Evolutionary conservation across 2,888 invertebrate species (phyloP).

Genomic region (Masnerella sp.): DNA sequence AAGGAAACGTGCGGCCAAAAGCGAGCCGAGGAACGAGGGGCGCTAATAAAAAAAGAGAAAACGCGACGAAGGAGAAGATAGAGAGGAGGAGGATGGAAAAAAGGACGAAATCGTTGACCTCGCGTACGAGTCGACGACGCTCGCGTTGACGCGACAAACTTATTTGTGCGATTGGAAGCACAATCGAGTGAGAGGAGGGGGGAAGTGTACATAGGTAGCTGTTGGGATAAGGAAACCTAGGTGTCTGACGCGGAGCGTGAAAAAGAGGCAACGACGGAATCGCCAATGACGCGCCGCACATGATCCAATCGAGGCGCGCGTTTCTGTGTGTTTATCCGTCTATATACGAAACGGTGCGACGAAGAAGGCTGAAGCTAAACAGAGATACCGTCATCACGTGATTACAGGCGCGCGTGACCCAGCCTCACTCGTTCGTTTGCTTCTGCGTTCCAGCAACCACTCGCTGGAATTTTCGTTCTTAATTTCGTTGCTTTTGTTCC

Average conservation of each 20-base stretch:
- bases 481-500: too few relatives aligned
- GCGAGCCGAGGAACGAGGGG: constrained; percentile 16
- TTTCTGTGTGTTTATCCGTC: constrained; percentile 21
- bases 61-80: constrained; percentile 1
- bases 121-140: constrained; percentile 60
- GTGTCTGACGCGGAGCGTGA: constrained; percentile 42
- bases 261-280: constrained; percentile 54
- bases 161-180: constrained; percentile 71
- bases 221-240: constrained; percentile 44
- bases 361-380: constrained; percentile 57
- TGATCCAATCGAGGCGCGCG: constrained; percentile 4
- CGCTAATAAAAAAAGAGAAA: too few relatives aligned
- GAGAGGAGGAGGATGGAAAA: too few relatives aligned
- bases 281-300: constrained; percentile 49
- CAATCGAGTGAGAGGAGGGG: constrained; percentile 42
- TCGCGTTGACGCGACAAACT: constrained; percentile 76
- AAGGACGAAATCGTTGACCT: constrained; percentile 53
- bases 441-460: constrained; percentile 63
- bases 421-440: constrained; percentile 68
- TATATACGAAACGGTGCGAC: not conserved
- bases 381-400: constrained; percentile 72
- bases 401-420: constrained; percentile 75
- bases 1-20: constrained; percentile 58
- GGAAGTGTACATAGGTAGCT: constrained; percentile 37
- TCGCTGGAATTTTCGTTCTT: too few relatives aligned